phyloP scores from a whole-genome alignment of 2,113 vertebrate genomes.

The Otus sunia region DNA sequence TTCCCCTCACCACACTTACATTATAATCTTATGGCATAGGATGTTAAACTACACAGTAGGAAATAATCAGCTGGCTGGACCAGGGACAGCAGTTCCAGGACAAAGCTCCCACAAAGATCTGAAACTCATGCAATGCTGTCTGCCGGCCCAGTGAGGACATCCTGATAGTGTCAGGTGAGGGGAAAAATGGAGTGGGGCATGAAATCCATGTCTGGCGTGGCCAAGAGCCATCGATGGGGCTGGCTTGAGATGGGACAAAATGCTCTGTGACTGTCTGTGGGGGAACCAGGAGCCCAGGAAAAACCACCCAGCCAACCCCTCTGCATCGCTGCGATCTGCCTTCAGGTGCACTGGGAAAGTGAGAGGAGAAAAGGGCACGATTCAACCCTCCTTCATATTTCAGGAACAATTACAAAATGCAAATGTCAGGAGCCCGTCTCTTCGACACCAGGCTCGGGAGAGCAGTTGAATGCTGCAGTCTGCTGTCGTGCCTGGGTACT shows the following conservation, averaged over 20 bases:
- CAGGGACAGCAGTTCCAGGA: neutral
- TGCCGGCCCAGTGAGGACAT: accelerated
- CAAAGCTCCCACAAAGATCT: neutral
- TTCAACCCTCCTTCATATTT: neutral
- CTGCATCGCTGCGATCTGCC: neutral
- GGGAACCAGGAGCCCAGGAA: accelerated
- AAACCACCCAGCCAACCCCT: neutral
- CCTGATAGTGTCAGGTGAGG: neutral
- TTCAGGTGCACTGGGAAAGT: neutral
- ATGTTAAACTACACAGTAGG: neutral
- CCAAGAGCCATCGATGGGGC: neutral
- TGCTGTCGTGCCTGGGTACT: neutral
- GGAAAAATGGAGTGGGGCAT: neutral
- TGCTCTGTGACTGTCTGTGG: accelerated
- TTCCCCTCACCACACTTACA: neutral
- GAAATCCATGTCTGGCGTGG: neutral
- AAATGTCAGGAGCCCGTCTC: neutral
- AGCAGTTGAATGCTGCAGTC: neutral
- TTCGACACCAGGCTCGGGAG: neutral
- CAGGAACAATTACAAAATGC: neutral
- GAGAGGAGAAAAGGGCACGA: neutral
- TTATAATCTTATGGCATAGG: neutral
- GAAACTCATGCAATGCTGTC: neutral
- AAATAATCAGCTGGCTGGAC: neutral
- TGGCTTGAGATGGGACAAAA: neutral